Conservation (phyloP, 2,113 vertebrate species). For the Fulmarus glacialis region DNA sequence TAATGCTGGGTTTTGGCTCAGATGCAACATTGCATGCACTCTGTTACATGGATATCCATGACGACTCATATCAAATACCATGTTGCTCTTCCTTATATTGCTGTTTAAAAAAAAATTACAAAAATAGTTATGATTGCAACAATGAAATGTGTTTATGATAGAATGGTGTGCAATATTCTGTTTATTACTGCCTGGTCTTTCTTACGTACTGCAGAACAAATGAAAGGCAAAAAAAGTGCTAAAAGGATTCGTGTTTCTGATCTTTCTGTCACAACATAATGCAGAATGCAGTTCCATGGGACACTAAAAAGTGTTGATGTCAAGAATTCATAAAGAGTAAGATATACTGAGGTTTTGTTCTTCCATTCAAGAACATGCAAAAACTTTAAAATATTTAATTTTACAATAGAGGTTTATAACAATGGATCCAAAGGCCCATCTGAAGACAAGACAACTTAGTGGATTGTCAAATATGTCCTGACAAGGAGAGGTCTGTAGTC, state of each 20-base stretch:
- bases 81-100: not conserved
- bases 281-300: not conserved
- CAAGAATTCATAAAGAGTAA: not conserved
- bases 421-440: not conserved
- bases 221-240: not conserved
- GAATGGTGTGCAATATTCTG: not conserved
- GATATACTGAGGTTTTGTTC: not conserved
- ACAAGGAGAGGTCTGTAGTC: not conserved
- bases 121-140: not conserved
- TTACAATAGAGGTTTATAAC: not conserved
- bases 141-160: not conserved
- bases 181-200: not conserved
- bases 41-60: not conserved
- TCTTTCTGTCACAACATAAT: not conserved
- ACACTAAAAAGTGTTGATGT: not conserved
- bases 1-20: not conserved
- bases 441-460: not conserved
- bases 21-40: not conserved
- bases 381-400: not conserved
- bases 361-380: not conserved
- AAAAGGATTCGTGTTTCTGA: not conserved
- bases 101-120: not conserved
- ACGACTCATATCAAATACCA: not conserved
- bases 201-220: fast-evolving
- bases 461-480: not conserved